A percentile compares a stretch with the other conserved stretches of the same genome.
These are phyloP conservation scores for Caenorhabditis elegans DNA, from an alignment of 1,140 invertebrate species.

Conservation along the genomic window DNA sequence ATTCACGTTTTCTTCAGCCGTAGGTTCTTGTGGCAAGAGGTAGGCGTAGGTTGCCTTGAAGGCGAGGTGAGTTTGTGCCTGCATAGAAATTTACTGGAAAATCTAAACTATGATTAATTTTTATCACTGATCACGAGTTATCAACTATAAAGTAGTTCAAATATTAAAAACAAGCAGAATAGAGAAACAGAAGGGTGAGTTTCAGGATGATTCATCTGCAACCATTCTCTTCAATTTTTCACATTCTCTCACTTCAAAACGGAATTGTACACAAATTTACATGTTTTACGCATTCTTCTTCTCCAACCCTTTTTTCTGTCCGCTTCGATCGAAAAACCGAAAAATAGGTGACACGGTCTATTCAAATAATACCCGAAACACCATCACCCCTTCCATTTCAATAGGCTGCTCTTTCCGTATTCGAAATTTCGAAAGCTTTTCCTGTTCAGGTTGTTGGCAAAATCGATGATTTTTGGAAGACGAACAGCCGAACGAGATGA, in stretches of 20 bases:
- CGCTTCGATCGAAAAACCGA: neutral
- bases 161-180: neutral
- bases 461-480: neutral
- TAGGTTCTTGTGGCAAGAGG: no score
- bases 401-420: neutral
- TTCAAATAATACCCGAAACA: neutral
- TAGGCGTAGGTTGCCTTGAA: no score
- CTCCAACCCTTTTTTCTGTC: neutral
- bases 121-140: no score
- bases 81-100: no score
- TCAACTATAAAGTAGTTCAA: neutral
- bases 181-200: neutral
- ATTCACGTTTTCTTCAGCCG: no score
- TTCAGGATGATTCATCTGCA: neutral
- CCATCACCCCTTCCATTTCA: neutral
- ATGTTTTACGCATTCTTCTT: constrained; percentile 30
- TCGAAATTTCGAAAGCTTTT: constrained; percentile 8
- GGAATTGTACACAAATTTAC: constrained; percentile 28
- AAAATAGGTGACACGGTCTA: neutral
- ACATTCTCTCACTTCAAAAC: no score
- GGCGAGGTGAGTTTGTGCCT: no score
- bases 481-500: neutral
- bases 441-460: neutral
- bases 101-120: no score
- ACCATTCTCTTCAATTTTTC: neutral